Conservation (phyloP, 2,797 vertebrate species). For the Sebastes minor region DNA sequence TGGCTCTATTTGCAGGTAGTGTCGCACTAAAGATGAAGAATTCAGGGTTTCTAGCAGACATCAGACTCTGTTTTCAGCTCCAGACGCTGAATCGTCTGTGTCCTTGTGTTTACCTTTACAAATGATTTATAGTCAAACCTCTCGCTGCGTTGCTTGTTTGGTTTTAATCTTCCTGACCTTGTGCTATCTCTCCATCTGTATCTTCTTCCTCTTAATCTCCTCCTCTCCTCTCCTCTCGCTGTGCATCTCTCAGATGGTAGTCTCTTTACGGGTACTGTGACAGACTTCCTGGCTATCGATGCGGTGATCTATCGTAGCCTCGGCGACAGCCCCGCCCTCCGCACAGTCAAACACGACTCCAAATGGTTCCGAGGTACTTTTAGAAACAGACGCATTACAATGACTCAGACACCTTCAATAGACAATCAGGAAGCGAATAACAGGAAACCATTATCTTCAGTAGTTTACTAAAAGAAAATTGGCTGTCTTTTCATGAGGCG, state of each 20-base stretch:
- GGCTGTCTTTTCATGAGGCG: slow-evolving; percentile 9
- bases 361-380: slow-evolving; percentile 97
- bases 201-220: slow-evolving; percentile 57
- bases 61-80: slow-evolving; percentile 24
- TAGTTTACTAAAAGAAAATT: slow-evolving; percentile 10
- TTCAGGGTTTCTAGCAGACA: neutral
- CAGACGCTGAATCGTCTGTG: slow-evolving; percentile 27
- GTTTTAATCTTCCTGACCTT: slow-evolving; percentile 78
- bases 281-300: slow-evolving; percentile 97
- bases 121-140: slow-evolving; percentile 71
- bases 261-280: slow-evolving; percentile 96
- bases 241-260: slow-evolving; percentile 85
- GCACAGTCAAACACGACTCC: slow-evolving; percentile 97
- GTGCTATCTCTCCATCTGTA: slow-evolving; percentile 70
- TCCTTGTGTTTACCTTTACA: slow-evolving; percentile 70
- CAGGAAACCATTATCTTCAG: slow-evolving; percentile 1
- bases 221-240: slow-evolving; percentile 23
- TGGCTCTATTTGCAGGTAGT: slow-evolving; percentile 94
- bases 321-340: slow-evolving; percentile 91
- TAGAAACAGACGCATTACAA: slow-evolving; percentile 23
- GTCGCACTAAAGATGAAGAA: neutral
- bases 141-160: slow-evolving; percentile 64
- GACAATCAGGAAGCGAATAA: slow-evolving; percentile 26
- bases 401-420: slow-evolving; percentile 14
- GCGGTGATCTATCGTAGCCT: slow-evolving; percentile 98